Percentiles rank a stretch among this genome's conserved stretches.
Evolutionary conservation across 2,797 vertebrate genomes (phyloP).

Genomic region (Darevskia mixta): DNA sequence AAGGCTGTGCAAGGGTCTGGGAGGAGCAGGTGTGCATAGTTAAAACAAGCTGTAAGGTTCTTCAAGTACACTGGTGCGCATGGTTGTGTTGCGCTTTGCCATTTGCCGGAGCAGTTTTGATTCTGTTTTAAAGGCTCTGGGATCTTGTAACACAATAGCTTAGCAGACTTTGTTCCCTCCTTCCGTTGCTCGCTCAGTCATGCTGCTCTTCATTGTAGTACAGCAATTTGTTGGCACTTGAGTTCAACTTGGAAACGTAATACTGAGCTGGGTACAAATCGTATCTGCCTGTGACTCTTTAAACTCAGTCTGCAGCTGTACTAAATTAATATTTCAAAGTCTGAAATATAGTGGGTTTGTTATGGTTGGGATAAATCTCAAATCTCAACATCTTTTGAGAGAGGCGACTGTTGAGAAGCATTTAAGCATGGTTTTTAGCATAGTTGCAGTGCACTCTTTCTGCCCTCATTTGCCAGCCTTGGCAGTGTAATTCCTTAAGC

Average conservation of each 20-base stretch:
- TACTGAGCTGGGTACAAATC: neutral
- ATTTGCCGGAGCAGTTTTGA: neutral
- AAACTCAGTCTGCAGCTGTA: neutral
- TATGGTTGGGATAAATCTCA: no score
- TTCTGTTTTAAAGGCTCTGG: neutral
- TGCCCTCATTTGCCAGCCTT: neutral
- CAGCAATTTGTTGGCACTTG: neutral
- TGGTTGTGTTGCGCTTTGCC: no score
- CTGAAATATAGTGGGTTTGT: neutral
- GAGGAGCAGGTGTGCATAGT: no score
- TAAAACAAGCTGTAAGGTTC: neutral
- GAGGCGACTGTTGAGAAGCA: neutral
- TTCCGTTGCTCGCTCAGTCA: neutral
- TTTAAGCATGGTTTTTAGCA: neutral
- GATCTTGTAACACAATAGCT: neutral
- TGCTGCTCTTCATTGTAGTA: neutral
- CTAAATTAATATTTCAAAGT: neutral
- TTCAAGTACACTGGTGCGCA: neutral
- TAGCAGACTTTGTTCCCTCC: neutral
- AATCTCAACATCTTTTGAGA: neutral
- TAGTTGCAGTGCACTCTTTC: neutral
- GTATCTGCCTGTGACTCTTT: neutral
- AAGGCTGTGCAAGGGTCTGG: neutral
- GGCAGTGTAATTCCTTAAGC: neutral
- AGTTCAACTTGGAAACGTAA: neutral